phyloP scores from a whole-genome alignment of 2,888 invertebrate genomes.

The Terebella lapidaria region DNA sequence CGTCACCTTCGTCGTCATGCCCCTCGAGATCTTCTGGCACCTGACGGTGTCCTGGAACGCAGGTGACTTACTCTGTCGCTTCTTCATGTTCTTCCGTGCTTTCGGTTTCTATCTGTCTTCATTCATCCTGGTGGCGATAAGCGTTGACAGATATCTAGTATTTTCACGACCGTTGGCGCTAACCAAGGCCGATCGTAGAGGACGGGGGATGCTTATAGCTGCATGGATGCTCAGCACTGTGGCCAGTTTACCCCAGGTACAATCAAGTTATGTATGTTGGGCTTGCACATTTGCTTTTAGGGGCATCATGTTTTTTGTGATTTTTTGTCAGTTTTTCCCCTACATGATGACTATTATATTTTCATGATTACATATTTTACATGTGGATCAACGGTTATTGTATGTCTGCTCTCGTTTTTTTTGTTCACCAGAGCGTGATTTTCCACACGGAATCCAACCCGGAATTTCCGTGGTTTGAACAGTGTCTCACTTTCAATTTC shows the following conservation, averaged over 20 bases:
- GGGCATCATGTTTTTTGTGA: too few relatives aligned
- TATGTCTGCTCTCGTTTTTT: too few relatives aligned
- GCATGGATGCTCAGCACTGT: slow-evolving; percentile 67
- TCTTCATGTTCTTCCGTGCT: slow-evolving; percentile 67
- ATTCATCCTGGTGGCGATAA: slow-evolving; percentile 70
- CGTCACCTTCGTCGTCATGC: slow-evolving; percentile 74
- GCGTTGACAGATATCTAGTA: slow-evolving; percentile 73
- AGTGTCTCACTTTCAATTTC: too few relatives aligned
- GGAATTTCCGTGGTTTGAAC: too few relatives aligned
- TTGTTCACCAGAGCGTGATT: too few relatives aligned
- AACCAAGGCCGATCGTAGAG: slow-evolving; percentile 64
- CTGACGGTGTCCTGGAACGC: slow-evolving; percentile 72
- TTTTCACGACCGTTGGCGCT: slow-evolving; percentile 69
- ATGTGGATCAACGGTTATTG: too few relatives aligned
- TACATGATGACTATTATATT: too few relatives aligned
- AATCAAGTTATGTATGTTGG: too few relatives aligned
- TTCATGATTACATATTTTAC: too few relatives aligned
- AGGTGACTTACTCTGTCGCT: slow-evolving; percentile 69
- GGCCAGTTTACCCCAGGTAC: slow-evolving; percentile 67
- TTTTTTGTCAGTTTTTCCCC: too few relatives aligned
- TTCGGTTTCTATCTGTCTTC: slow-evolving; percentile 75
- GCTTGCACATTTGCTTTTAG: too few relatives aligned
- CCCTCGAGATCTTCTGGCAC: slow-evolving; percentile 65
- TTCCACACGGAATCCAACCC: too few relatives aligned
- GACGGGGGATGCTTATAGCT: slow-evolving; percentile 65